Evolutionary conservation across 2,888 invertebrate species (phyloP).

Genomic region (Sphinx pinastri): DNA sequence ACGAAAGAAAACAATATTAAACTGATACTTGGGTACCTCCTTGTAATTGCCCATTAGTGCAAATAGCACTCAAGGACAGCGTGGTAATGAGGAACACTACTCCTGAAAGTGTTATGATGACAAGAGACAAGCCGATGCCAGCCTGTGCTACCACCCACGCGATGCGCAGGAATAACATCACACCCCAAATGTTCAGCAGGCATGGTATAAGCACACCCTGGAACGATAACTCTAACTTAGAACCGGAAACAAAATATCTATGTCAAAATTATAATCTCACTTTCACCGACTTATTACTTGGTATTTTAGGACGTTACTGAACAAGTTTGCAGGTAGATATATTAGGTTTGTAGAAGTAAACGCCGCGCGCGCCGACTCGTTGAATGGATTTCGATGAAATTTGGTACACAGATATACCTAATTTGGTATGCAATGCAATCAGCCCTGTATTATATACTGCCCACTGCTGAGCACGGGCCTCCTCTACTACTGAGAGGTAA

Average conservation of each 20-base stretch:
- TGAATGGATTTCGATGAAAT: too few species aligned
- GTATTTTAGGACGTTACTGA: too few species aligned
- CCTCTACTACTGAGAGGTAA: too few species aligned
- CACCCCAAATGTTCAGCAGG: constrained; percentile 98
- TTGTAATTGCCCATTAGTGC: constrained; percentile 98
- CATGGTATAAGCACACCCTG: constrained; percentile 95
- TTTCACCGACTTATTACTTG: too few species aligned
- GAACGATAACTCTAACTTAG: constrained; percentile 9
- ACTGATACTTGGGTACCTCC: constrained; percentile 86
- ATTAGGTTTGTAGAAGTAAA: too few species aligned
- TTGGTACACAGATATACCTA: too few species aligned
- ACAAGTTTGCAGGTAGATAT: too few species aligned
- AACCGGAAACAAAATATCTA: neutral
- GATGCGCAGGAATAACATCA: constrained; percentile 98
- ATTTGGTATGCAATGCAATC: too few species aligned
- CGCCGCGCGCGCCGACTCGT: too few species aligned
- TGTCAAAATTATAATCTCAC: neutral
- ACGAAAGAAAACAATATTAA: neutral
- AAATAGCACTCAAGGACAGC: constrained; percentile 93
- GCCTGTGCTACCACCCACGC: constrained; percentile 98
- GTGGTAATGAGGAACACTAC: constrained; percentile 92
- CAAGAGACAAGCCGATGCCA: constrained; percentile 88
- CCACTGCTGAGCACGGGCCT: too few species aligned
- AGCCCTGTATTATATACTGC: too few species aligned
- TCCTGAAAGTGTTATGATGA: constrained; percentile 76